phyloP scores from a whole-genome alignment of 2,888 invertebrate genomes.

The Dolomedes plantarius region DNA sequence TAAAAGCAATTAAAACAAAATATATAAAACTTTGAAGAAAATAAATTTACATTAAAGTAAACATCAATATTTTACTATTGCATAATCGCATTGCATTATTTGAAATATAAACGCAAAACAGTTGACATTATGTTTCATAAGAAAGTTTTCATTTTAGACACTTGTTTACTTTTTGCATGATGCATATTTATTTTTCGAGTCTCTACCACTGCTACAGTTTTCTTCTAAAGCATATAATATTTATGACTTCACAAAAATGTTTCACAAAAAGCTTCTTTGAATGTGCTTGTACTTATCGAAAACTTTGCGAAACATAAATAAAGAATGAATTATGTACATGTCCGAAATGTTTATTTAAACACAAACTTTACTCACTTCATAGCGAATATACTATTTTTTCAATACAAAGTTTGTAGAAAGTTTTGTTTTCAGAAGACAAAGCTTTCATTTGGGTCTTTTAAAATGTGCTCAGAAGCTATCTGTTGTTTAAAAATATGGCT shows the following conservation, averaged over 20 bases:
- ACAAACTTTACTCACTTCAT: background rate
- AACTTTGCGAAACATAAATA: slow-evolving; percentile 3
- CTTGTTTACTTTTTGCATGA: background rate
- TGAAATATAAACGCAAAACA: too few relatives aligned
- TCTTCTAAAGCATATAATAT: background rate
- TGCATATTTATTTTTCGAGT: background rate
- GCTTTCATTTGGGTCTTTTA: background rate
- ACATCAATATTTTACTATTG: too few relatives aligned
- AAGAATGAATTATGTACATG: slow-evolving; percentile 3
- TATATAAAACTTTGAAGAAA: too few relatives aligned
- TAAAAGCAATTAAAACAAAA: too few relatives aligned
- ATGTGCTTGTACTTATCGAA: background rate
- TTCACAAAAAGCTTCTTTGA: background rate
- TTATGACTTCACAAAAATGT: background rate
- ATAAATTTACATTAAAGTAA: too few relatives aligned
- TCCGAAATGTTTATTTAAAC: slow-evolving; percentile 14
- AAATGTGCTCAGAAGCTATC: background rate
- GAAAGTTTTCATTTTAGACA: background rate
- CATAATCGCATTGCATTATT: too few relatives aligned
- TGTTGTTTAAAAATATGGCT: background rate
- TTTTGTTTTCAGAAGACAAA: background rate
- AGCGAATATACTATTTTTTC: background rate
- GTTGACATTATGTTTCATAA: too few relatives aligned
- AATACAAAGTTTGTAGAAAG: background rate
- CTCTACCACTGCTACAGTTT: background rate